A percentile compares a stretch with the other conserved stretches of the same genome.
phyloP scores from a whole-genome alignment of 2,888 invertebrate species.

The Lasioglossum malachurum region DNA sequence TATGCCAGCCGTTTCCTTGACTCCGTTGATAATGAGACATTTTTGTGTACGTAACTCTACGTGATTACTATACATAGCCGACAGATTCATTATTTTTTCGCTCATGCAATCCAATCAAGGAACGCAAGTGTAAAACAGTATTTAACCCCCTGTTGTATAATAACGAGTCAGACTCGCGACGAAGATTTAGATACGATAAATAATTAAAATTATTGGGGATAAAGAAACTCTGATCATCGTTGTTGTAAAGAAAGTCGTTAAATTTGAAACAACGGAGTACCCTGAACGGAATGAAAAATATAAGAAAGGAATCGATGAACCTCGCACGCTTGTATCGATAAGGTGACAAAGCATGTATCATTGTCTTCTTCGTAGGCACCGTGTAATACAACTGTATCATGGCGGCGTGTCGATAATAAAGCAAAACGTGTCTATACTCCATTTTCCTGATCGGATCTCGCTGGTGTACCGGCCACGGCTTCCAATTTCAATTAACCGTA shows the following conservation, averaged over 20 bases:
- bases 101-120: background rate
- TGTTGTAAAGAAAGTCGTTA: background rate
- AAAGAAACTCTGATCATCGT: background rate
- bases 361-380: background rate
- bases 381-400: background rate
- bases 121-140: background rate
- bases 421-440: background rate
- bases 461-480: constrained; percentile 32
- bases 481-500: constrained; percentile 55
- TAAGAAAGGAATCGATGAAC: background rate
- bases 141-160: background rate
- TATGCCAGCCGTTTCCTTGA: constrained; percentile 19
- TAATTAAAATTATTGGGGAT: background rate
- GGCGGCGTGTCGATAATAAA: background rate
- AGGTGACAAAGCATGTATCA: background rate
- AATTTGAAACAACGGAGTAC: background rate
- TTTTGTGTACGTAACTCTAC: background rate
- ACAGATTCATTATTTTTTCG: background rate
- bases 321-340: too few species aligned
- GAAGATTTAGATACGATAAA: background rate
- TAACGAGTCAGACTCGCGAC: background rate
- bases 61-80: background rate
- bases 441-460: constrained; percentile 28
- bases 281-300: background rate
- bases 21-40: constrained; percentile 1